Conservation (phyloP, 2,888 invertebrate genomes). For the Ramazzottius varieornatus region DNA sequence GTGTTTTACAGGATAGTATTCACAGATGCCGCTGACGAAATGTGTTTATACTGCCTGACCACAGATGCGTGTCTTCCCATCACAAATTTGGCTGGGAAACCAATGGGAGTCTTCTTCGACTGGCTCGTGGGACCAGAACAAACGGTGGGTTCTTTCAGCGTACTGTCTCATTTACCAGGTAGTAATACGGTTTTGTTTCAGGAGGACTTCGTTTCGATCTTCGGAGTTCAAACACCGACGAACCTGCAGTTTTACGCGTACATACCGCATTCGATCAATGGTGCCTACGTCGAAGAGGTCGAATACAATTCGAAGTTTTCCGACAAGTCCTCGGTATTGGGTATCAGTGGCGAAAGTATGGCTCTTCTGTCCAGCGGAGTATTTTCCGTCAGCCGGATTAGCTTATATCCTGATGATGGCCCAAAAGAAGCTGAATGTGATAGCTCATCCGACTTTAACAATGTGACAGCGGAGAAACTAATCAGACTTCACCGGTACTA, state of each 20-base stretch:
- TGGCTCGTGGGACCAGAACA: not conserved
- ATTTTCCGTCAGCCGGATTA: not conserved
- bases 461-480: not conserved
- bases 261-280: not conserved
- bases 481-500: not conserved
- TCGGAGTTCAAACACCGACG: not conserved
- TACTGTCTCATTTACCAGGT: not conserved
- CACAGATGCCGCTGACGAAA: not conserved
- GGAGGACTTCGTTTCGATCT: not conserved
- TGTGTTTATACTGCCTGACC: not conserved
- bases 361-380: not conserved
- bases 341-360: not conserved
- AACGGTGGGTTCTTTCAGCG: not conserved
- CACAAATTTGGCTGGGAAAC: not conserved
- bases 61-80: not conserved
- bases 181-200: not conserved
- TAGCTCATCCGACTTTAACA: not conserved
- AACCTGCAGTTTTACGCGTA: not conserved
- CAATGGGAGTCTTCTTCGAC: not conserved
- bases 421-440: not conserved
- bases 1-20: not conserved
- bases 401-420: not conserved
- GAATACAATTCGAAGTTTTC: not conserved
- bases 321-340: not conserved
- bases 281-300: not conserved